A percentile compares a stretch with the other conserved stretches of the same genome.
Conservation (phyloP, 2,797 vertebrate genomes). For the Onychomys arenicola region DNA sequence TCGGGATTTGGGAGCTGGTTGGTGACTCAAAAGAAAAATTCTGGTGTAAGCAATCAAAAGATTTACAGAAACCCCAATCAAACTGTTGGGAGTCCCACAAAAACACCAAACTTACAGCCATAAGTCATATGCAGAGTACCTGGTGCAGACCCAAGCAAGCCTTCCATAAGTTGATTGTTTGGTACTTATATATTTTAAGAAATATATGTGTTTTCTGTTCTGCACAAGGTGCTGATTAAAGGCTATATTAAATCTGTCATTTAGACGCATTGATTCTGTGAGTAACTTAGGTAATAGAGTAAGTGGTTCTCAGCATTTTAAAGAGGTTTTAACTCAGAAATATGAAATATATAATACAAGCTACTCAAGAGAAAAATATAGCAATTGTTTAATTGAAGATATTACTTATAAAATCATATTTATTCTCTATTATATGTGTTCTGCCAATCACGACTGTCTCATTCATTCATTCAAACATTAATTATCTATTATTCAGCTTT, state of each 20-base stretch:
- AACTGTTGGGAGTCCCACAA: neutral
- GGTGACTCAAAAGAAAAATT: neutral
- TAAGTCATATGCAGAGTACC: too few relatives aligned
- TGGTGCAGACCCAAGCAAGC: neutral
- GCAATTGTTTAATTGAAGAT: neutral
- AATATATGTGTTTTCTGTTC: neutral
- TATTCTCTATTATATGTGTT: neutral
- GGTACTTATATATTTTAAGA: neutral
- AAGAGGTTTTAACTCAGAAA: constrained; percentile 1
- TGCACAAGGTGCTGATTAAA: neutral
- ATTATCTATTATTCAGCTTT: neutral
- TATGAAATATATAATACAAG: neutral
- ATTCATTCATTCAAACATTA: neutral
- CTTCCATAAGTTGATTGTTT: neutral
- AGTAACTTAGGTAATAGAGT: neutral
- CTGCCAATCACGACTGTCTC: neutral
- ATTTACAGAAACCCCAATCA: neutral
- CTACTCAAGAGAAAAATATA: neutral
- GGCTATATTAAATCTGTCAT: neutral
- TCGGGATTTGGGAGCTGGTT: neutral
- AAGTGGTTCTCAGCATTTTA: neutral
- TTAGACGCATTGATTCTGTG: neutral
- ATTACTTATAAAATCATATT: neutral
- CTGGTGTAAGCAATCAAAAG: neutral
- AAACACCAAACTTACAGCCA: neutral